Base-by-base conservation (phyloP, 2,113 vertebrate species). In the Lepidothrix coronata region DNA sequence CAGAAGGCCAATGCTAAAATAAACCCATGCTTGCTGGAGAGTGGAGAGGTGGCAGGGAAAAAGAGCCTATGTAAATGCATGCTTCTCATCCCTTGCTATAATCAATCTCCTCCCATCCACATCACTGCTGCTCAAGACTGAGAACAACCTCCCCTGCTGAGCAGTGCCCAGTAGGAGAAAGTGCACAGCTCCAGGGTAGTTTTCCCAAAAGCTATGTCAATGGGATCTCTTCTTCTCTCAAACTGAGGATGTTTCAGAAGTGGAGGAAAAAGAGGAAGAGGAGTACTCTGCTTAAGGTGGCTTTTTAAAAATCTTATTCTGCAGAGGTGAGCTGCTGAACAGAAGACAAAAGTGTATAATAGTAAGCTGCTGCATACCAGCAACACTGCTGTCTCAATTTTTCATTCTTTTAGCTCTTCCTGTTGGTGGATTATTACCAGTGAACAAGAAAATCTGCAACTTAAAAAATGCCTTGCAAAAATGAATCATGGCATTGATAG, bases 1-100 rank as follows among this genome's bases (percentile, higher is more conserved):
- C 88, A 96, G 93, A 97, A 96, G 92, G 89, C 91, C 91, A 97
- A 35, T 27, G 93, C 96, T 97, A 97, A 98, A 97, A 97, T 97
- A 97, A 97, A 91, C 82, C 22, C 15, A 0, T 2, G 49, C 80
- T 85, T 78, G 43, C 68, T 63, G 86, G 24, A 87, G 77, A 76
- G 68, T 4, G 23, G 79, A 73, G 88, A 70, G 72, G 41, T 33
- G n/a, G 51, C 70, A 82, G 57, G 63, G 66, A 72, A 95, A 82
- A 66, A 74, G n/a, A 89, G 65, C 65, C 70, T 54, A 76, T 68
- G 91, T 37, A 87, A 90, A 85, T 39, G 85, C 14, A 3, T 72
- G 48, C 31, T 76, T 61, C 88, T 89, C 71, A 44, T 44, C 84
- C 44, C 35, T 80, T 66, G 80, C 77, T 92, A 11, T 51, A 76